Evolutionary conservation across 2,888 invertebrate genomes (phyloP).

Genomic region (Netelia virgata): DNA sequence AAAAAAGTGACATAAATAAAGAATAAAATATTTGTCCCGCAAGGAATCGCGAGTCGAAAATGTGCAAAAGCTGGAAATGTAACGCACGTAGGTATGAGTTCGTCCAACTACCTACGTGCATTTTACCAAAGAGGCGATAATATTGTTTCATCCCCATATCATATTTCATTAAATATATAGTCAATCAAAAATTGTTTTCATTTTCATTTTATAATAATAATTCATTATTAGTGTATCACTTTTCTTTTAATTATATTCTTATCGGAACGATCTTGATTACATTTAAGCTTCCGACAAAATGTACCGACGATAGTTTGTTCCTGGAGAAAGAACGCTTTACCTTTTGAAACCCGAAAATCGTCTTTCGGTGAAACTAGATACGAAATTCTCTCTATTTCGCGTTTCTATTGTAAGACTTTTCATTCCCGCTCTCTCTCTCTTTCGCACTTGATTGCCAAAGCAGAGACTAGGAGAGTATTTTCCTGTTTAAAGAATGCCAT

Average conservation of each 20-base stretch:
- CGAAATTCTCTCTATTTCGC: background rate
- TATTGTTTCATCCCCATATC: too few relatives aligned
- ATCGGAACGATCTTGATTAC: background rate
- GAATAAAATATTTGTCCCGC: background rate
- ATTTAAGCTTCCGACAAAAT: background rate
- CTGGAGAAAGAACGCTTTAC: background rate
- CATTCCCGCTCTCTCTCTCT: background rate
- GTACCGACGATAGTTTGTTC: background rate
- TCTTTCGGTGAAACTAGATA: background rate
- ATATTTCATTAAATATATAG: too few relatives aligned
- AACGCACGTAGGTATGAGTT: too few relatives aligned
- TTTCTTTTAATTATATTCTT: too few relatives aligned
- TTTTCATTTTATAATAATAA: too few relatives aligned
- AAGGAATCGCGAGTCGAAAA: background rate
- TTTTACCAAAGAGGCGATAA: too few relatives aligned
- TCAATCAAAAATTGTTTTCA: too few relatives aligned
- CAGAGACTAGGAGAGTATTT: background rate
- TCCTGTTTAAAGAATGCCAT: background rate
- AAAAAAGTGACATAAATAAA: background rate
- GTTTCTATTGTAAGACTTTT: background rate
- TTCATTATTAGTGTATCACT: too few relatives aligned
- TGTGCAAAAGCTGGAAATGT: background rate
- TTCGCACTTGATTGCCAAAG: background rate
- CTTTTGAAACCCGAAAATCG: background rate
- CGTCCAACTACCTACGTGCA: too few relatives aligned